Base-by-base conservation (phyloP, 2,888 invertebrate genomes). In the Calameuta filiformis region DNA sequence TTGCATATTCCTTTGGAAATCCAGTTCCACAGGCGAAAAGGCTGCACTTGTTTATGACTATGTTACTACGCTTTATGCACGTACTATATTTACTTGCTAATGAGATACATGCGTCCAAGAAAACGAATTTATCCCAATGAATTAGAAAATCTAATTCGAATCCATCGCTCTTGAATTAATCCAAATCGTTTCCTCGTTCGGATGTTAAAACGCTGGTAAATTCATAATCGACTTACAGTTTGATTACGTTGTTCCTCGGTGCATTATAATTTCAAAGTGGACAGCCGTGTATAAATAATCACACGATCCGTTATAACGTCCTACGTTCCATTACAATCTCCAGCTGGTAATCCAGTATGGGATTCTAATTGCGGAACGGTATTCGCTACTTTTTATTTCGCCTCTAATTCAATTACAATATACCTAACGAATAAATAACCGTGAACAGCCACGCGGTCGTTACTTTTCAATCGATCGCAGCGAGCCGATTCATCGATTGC, bases 161-260 rank as follows among this genome's bases (percentile, higher is more conserved):
- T 56, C 56, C 76, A 76, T 81, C 82, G 78, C 79, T 77, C 77
- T 79, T 81, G 77, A 56, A 81, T 77, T 82, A 87, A 88, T 88
- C 85, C 84, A 88, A 90, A 89, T 88, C 84, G 86, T 88, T 90
- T 90, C 89, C 90, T 89, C 83, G 85, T 89, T 83, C 78, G 78
- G 81, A 81, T 81, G 77, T 56, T 23, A 80, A 79, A 77, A 81
- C 81, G 81, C 81, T 80, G 83, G 81, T 83, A 85, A 86, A 87
- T 87, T 85, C 84, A 80, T 78, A 85, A 81, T 84, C 82, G 84
- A 86, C 85, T 85, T 81, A 81, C 78, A 82, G 85, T 85, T 89
- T 86, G 87, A 89, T 90, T 88, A 89, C 87, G 87, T 87, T 85
- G 88, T 88, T 84, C 84, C 9, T 23, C 56, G 56, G 9, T 56